Percentiles rank a stretch among this genome's conserved stretches.
These are phyloP conservation scores for Dufourea novaeangliae DNA, from an alignment of 1,140 invertebrate species.

Conservation along the genomic window DNA sequence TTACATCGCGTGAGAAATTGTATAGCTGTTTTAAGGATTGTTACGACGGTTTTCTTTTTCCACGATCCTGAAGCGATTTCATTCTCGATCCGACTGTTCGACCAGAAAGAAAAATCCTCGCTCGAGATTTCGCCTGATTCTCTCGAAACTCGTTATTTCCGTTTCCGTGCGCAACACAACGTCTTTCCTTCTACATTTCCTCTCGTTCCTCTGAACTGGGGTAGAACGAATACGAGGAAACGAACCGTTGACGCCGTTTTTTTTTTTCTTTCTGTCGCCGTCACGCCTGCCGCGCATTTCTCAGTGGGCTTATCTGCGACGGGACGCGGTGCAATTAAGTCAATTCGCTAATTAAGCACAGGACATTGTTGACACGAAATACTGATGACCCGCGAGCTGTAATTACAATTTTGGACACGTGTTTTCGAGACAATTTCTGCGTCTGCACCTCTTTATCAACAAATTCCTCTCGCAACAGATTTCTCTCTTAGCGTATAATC, in stretches of 20 bases:
- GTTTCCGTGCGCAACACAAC: slow-evolving; percentile 9
- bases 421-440: background rate
- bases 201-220: slow-evolving; percentile 54
- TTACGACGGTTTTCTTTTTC: background rate
- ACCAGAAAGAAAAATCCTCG: slow-evolving; percentile 11
- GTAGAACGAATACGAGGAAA: slow-evolving; percentile 62
- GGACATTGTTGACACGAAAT: slow-evolving; percentile 4
- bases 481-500: background rate
- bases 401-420: background rate
- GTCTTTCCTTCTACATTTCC: slow-evolving; percentile 23
- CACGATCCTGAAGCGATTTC: background rate
- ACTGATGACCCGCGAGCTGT: background rate
- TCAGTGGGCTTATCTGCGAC: slow-evolving; percentile 30
- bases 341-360: slow-evolving; percentile 55
- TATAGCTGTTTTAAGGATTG: too few species aligned
- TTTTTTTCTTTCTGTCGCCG: slow-evolving; percentile 59
- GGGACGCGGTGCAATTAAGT: slow-evolving; percentile 53
- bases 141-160: background rate
- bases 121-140: background rate
- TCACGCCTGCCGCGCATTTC: slow-evolving; percentile 56
- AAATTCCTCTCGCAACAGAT: too few species aligned
- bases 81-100: background rate
- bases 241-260: slow-evolving; percentile 64
- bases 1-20: background rate
- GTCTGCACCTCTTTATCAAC: too few species aligned